Conservation (phyloP, 2,797 vertebrate species). For the Crocodylus rhombifer region DNA sequence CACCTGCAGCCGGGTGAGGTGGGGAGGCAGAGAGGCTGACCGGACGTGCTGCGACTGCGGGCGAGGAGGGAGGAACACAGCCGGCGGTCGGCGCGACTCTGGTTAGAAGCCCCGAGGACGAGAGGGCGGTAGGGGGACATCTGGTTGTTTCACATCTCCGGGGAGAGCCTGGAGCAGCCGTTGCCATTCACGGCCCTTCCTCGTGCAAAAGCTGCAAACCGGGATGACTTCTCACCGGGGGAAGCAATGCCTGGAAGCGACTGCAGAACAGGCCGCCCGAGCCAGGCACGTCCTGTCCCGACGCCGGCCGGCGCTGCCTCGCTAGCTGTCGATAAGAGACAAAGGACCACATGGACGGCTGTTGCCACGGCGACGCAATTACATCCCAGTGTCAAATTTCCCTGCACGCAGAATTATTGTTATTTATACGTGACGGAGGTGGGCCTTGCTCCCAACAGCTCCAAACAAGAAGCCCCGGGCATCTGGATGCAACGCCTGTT, state of each 20-base stretch:
- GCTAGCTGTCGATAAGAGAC: neutral
- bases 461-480: conserved; percentile 2
- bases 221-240: neutral
- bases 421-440: conserved; percentile 58
- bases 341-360: neutral
- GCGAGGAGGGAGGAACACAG: neutral
- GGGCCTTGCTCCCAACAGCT: conserved; percentile 25
- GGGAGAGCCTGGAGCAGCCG: too few relatives aligned
- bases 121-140: too few relatives aligned
- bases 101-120: too few relatives aligned
- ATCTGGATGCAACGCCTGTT: neutral
- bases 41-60: rapidly evolving
- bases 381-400: conserved; percentile 19
- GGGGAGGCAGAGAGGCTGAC: neutral
- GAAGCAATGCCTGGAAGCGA: rapidly evolving
- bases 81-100: neutral
- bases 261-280: rapidly evolving
- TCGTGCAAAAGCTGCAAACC: rapidly evolving
- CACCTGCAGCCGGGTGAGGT: neutral
- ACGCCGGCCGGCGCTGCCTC: neutral
- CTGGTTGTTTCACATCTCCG: too few relatives aligned
- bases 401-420: neutral
- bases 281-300: neutral
- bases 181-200: neutral
- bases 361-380: conserved; percentile 57